phyloP scores from a whole-genome alignment of 2,113 vertebrate genomes.

The Hippocampus comes region DNA sequence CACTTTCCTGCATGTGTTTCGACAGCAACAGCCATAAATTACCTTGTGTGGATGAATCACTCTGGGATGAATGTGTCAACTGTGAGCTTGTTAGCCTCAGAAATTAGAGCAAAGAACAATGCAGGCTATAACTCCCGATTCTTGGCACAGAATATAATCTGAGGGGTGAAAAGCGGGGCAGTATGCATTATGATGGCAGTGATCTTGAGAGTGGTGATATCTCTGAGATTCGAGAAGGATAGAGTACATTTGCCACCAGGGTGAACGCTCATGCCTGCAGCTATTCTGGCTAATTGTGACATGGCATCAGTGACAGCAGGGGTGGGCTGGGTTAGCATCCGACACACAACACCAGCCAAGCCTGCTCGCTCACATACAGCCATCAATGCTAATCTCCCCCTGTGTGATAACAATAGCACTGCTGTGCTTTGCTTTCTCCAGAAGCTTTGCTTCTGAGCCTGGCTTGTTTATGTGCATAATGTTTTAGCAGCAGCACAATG shows the following conservation, averaged over 20 bases:
- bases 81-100: slow-evolving; percentile 20
- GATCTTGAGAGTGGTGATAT: slow-evolving; percentile 42
- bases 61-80: neutral
- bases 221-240: slow-evolving; percentile 43
- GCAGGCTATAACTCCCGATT: slow-evolving; percentile 16
- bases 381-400: slow-evolving; percentile 64
- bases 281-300: slow-evolving; percentile 61
- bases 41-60: slow-evolving; percentile 13
- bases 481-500: slow-evolving; percentile 39
- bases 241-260: slow-evolving; percentile 34
- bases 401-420: slow-evolving; percentile 66
- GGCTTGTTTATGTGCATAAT: slow-evolving; percentile 36
- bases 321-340: slow-evolving; percentile 50
- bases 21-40: slow-evolving; percentile 5
- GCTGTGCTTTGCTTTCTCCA: slow-evolving; percentile 57
- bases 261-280: slow-evolving; percentile 50
- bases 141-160: slow-evolving; percentile 19
- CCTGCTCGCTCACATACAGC: slow-evolving; percentile 48
- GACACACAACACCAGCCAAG: slow-evolving; percentile 57
- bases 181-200: slow-evolving; percentile 47
- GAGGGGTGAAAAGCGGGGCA: slow-evolving; percentile 26
- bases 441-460: slow-evolving; percentile 43
- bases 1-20: neutral
- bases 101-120: slow-evolving; percentile 35
- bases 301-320: slow-evolving; percentile 48